phyloP scores from a whole-genome alignment of 2,888 invertebrate genomes.

The Ichneumoninae sp. region DNA sequence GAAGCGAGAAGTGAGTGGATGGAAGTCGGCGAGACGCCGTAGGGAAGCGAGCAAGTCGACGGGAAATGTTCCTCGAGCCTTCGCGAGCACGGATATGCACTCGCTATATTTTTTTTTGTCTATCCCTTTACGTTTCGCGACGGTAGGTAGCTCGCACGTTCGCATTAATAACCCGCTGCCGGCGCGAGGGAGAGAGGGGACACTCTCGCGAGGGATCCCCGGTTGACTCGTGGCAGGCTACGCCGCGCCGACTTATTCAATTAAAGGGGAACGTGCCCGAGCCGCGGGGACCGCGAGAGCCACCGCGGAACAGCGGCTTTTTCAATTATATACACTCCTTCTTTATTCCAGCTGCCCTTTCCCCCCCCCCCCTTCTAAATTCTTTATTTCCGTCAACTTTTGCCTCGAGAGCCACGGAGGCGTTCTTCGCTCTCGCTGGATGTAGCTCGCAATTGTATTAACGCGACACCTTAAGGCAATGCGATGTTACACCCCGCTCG shows the following conservation, averaged over 20 bases:
- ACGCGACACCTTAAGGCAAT: background rate
- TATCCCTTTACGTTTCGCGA: constrained; percentile 29
- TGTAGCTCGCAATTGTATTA: background rate
- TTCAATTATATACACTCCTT: constrained; percentile 69
- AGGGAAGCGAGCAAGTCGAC: constrained; percentile 26
- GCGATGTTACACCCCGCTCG: too few relatives aligned
- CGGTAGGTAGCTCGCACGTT: constrained; percentile 64
- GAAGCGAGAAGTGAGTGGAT: constrained; percentile 55
- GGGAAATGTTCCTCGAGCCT: constrained; percentile 38
- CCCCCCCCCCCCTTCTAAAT: background rate
- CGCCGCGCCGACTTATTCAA: constrained; percentile 76
- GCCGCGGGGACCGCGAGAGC: constrained; percentile 65
- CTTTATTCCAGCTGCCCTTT: background rate
- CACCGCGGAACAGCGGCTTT: constrained; percentile 65
- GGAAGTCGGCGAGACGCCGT: constrained; percentile 29
- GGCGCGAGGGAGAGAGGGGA: background rate
- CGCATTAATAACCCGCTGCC: constrained; percentile 73
- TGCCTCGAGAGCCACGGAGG: background rate
- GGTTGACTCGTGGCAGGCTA: constrained; percentile 61
- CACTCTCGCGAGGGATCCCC: constrained; percentile 20
- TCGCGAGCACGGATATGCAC: constrained; percentile 23
- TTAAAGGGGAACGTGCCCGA: constrained; percentile 76
- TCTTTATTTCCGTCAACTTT: background rate
- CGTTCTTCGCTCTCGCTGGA: background rate
- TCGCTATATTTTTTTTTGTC: constrained; percentile 1